Conservation (phyloP, 2,888 invertebrate genomes). For the Frankliniella intonsa region DNA sequence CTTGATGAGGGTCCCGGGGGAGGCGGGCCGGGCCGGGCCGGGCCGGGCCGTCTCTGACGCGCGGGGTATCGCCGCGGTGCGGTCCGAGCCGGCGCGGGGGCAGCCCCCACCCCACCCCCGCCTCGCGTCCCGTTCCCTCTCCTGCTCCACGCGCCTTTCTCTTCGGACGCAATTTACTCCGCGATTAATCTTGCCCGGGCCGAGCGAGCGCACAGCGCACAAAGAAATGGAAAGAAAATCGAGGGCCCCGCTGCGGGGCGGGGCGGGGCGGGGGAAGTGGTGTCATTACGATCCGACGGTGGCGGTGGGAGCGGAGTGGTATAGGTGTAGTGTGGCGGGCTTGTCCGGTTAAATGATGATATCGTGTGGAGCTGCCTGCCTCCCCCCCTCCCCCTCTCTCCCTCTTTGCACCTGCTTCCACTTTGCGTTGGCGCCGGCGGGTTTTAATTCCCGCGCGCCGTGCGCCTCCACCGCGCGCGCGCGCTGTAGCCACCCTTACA, state of each 20-base stretch:
- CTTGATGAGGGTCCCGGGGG: neutral
- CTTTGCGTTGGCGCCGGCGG: neutral
- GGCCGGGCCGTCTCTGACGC: neutral
- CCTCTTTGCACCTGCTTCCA: neutral
- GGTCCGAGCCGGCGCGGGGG: neutral
- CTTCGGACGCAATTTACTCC: neutral
- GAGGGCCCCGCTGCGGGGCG: neutral
- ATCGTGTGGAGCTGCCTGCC: conserved; percentile 3
- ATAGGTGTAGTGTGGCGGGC: neutral
- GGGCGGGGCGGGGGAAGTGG: neutral
- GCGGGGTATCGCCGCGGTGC: neutral
- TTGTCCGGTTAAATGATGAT: conserved; percentile 17
- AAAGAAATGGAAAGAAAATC: conserved; percentile 21
- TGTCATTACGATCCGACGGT: neutral
- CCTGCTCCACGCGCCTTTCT: neutral
- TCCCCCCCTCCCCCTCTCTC: neutral
- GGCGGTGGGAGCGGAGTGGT: neutral
- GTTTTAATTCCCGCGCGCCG: conserved; percentile 5
- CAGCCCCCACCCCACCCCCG: neutral
- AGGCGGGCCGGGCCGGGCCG: neutral
- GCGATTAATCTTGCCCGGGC: neutral
- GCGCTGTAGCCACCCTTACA: neutral
- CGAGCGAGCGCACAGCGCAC: neutral
- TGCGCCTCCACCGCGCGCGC: neutral
- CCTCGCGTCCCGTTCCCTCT: neutral